These are phyloP conservation scores for Stomatorhinus ivindoensis DNA, from an alignment of 2,113 vertebrate genomes.

Conservation along the genomic window DNA sequence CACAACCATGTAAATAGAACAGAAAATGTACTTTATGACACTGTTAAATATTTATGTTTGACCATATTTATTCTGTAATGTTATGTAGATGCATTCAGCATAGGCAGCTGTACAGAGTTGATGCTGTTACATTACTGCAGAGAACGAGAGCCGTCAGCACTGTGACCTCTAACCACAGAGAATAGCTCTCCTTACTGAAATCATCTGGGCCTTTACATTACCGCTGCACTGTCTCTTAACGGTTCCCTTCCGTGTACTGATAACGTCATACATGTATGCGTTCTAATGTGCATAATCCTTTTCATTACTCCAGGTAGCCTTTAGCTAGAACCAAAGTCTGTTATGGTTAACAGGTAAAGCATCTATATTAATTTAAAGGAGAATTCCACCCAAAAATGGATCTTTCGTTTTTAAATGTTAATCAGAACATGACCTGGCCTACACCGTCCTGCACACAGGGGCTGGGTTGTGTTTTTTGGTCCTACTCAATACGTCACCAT, in stretches of 20 bases:
- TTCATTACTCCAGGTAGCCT: background rate
- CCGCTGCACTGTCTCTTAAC: background rate
- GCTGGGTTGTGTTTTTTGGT: background rate
- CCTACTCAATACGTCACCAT: background rate
- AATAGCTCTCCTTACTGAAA: slow-evolving; percentile 55
- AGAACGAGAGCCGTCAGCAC: slow-evolving; percentile 41
- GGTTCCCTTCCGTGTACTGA: slow-evolving; percentile 10
- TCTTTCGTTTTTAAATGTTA: background rate
- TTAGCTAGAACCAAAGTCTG: slow-evolving; percentile 47
- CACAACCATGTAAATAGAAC: slow-evolving; percentile 48
- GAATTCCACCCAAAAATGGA: background rate
- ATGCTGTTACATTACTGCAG: slow-evolving; percentile 33
- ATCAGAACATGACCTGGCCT: background rate
- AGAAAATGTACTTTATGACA: slow-evolving; percentile 43
- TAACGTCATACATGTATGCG: slow-evolving; percentile 8
- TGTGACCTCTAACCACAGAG: slow-evolving; percentile 50
- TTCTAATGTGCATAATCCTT: background rate
- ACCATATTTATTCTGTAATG: slow-evolving; percentile 58
- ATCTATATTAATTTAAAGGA: slow-evolving; percentile 35
- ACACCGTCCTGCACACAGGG: background rate
- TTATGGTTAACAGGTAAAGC: slow-evolving; percentile 42
- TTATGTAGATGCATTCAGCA: slow-evolving; percentile 42
- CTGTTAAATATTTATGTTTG: slow-evolving; percentile 55
- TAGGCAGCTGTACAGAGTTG: slow-evolving; percentile 37
- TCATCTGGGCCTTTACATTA: slow-evolving; percentile 40